These are phyloP conservation scores for Cydia fagiglandana DNA, from an alignment of 1,140 invertebrate genomes.

Conservation along the genomic window DNA sequence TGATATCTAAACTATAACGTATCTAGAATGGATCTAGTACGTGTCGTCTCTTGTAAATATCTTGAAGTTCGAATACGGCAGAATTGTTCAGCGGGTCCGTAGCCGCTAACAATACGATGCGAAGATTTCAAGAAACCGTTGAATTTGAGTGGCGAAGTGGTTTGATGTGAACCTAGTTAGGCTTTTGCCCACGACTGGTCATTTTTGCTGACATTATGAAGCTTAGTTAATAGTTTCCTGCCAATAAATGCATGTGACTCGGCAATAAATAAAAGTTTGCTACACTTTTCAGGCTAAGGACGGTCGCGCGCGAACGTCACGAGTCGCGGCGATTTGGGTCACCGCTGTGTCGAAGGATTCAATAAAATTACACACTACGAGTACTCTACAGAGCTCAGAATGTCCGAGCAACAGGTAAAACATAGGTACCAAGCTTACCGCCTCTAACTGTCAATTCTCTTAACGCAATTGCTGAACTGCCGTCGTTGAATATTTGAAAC, in stretches of 20 bases:
- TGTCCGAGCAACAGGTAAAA: slow-evolving; percentile 23
- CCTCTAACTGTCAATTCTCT: background rate
- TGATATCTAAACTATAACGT: too few species aligned
- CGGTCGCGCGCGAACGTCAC: slow-evolving; percentile 56
- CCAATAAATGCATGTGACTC: background rate
- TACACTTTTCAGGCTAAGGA: slow-evolving; percentile 42
- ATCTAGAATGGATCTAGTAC: too few species aligned
- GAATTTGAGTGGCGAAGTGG: too few species aligned
- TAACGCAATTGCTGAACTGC: background rate
- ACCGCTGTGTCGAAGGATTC: slow-evolving; percentile 72
- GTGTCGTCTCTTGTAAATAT: too few species aligned
- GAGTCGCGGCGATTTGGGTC: slow-evolving; percentile 67
- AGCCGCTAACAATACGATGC: too few species aligned
- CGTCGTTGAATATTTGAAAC: slow-evolving; percentile 12
- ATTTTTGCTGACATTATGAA: background rate
- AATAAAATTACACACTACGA: slow-evolving; percentile 68
- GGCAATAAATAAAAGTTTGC: slow-evolving; percentile 8
- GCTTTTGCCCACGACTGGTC: too few species aligned
- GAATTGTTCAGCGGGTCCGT: too few species aligned
- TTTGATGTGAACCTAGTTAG: too few species aligned
- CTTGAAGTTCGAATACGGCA: too few species aligned
- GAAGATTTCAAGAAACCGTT: too few species aligned
- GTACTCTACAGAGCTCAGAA: background rate
- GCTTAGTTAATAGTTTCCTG: background rate
- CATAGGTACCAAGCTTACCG: background rate